These are phyloP conservation scores for Gerris lacustris DNA, from an alignment of 2,888 invertebrate species.

Conservation along the genomic window DNA sequence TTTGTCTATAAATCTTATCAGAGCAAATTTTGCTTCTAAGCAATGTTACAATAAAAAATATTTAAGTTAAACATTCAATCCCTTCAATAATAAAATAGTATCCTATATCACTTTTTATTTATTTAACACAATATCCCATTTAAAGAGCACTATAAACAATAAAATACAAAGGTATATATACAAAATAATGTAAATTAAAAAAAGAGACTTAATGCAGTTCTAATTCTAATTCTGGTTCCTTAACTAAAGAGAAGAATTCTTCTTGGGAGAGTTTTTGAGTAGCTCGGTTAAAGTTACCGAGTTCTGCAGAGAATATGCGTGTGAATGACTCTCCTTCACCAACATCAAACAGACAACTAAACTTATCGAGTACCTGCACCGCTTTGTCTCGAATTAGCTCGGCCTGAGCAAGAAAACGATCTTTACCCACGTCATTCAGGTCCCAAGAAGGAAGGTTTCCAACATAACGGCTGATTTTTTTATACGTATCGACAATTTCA, in stretches of 20 bases:
- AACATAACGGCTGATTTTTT: constrained; percentile 51
- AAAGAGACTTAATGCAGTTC: too few species aligned
- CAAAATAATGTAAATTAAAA: too few species aligned
- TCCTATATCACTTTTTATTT: too few species aligned
- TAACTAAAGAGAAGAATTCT: constrained; percentile 20
- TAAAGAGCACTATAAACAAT: too few species aligned
- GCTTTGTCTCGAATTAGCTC: constrained; percentile 57
- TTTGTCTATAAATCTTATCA: too few species aligned
- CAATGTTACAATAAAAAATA: too few species aligned
- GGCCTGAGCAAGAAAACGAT: constrained; percentile 40
- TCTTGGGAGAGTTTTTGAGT: constrained; percentile 41
- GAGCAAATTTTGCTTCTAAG: too few species aligned
- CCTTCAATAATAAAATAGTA: too few species aligned
- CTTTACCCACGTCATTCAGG: constrained; percentile 46
- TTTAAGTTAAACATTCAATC: too few species aligned
- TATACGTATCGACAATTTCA: constrained; percentile 62
- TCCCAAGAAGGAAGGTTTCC: constrained; percentile 58
- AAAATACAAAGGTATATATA: too few species aligned
- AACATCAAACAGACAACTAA: constrained; percentile 47
- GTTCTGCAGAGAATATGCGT: constrained; percentile 56
- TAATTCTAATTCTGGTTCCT: constrained; percentile 18
- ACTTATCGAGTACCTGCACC: constrained; percentile 46
- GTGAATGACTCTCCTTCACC: constrained; percentile 55
- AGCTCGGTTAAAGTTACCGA: constrained; percentile 52
- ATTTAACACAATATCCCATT: too few species aligned